Percentiles rank a stretch among this genome's conserved stretches.
Conservation (phyloP, 2,797 vertebrate genomes). For the Silurus lanzhouensis region DNA sequence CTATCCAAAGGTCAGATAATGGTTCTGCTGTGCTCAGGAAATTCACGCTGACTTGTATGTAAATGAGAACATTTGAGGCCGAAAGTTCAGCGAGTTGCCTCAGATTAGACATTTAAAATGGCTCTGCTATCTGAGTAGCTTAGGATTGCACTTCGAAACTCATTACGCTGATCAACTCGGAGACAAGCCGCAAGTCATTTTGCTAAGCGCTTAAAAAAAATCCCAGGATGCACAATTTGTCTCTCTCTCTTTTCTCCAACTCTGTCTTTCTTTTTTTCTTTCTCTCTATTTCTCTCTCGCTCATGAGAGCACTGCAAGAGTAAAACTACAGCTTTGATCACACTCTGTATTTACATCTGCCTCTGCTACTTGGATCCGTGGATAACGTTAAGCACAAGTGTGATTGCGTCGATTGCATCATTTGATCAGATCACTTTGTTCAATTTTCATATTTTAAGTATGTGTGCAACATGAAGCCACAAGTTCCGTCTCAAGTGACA, state of each 20-base stretch:
- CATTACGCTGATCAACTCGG: slow-evolving; percentile 59
- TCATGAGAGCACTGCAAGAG: neutral
- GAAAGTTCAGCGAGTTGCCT: slow-evolving; percentile 54
- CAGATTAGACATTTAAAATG: slow-evolving; percentile 63
- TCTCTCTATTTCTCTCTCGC: neutral
- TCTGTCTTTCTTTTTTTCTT: neutral
- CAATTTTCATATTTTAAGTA: neutral
- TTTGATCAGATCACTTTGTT: neutral
- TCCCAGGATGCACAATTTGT: slow-evolving; percentile 48
- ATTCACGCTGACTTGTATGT: slow-evolving; percentile 64
- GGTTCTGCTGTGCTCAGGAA: slow-evolving; percentile 64
- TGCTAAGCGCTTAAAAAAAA: slow-evolving; percentile 48
- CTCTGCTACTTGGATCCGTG: neutral
- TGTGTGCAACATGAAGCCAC: neutral
- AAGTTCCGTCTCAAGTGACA: neutral
- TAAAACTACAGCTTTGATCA: neutral
- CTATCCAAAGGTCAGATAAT: slow-evolving; percentile 66
- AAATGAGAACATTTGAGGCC: slow-evolving; percentile 60
- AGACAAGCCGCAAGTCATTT: slow-evolving; percentile 57
- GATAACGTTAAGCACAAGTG: neutral
- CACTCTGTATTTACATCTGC: neutral
- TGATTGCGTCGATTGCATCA: neutral
- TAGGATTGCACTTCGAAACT: slow-evolving; percentile 58
- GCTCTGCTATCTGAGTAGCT: slow-evolving; percentile 59
- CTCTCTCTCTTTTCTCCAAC: neutral